Conservation (phyloP, 2,888 invertebrate genomes). For the Perithous albicinctus region DNA sequence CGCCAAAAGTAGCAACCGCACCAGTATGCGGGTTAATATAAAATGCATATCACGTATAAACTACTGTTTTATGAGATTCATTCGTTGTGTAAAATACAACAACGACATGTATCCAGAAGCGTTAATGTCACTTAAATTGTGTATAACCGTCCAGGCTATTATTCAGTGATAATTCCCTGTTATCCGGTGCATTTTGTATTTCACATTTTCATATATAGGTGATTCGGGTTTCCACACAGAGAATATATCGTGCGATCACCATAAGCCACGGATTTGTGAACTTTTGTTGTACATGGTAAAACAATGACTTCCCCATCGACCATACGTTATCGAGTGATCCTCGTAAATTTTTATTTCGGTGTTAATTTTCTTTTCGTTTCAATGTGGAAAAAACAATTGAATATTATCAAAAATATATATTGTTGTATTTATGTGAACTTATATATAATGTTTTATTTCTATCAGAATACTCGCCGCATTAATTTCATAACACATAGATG, state of each 20-base stretch:
- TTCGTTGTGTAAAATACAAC: not conserved
- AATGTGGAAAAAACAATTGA: constrained; percentile 3
- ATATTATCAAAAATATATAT: too few species aligned
- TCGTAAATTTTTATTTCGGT: constrained; percentile 1
- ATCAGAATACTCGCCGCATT: not conserved
- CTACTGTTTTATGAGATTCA: not conserved
- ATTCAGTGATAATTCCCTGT: constrained; percentile 23
- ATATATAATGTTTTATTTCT: not conserved
- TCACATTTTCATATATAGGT: constrained; percentile 26
- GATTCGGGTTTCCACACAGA: not conserved
- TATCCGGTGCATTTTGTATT: constrained; percentile 15
- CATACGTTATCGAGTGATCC: constrained; percentile 16
- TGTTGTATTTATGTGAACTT: not conserved
- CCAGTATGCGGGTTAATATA: constrained; percentile 3
- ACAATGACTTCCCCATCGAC: not conserved
- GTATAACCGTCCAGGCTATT: not conserved
- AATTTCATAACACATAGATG: constrained; percentile 30
- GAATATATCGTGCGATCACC: not conserved
- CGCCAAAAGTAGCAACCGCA: not conserved
- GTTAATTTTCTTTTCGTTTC: constrained; percentile 9
- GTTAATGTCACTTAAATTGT: not conserved
- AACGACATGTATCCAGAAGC: not conserved
- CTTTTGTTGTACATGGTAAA: not conserved
- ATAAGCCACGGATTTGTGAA: not conserved
- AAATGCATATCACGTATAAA: constrained; percentile 17